Evolutionary conservation across 2,888 invertebrate species (phyloP), one percentile per base, ranked within the genome.

Genomic region (Smittia sp.): DNA sequence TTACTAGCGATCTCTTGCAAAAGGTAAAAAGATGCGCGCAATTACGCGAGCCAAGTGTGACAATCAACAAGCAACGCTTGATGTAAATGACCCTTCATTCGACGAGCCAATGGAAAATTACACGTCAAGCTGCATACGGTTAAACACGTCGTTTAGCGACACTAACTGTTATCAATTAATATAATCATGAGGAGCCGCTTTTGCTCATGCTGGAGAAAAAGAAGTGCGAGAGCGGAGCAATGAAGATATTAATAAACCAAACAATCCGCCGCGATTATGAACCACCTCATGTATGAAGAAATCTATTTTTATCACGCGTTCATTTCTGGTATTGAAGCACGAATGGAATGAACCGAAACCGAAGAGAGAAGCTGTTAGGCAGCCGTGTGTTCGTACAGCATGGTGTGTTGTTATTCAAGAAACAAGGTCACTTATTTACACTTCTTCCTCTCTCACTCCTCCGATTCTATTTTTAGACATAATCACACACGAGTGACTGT

Each of bases 341-440:
- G 22, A 58, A 58, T 58, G 58, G 22, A 22, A 15, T 58, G 24
- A 20, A 24, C 58, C n/a, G 18, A 15, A 13, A 58, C 15, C 24
- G 58, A 22, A 15, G 58, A 58, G 13, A 63, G 24, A 25, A 27
- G 25, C 20, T 15, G 63, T 22, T 25, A 63, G 18, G 22, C 7
- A 13, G 25, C 22, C 27, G 25, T 63, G 63, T 63, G 63, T n/a
- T n/a, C n/a, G n/a, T 13, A 22, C 25, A 9, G 25, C 63, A 63
- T 63, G 27, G 27, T 46, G 18, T 46, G 18, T 67, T 39, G 20
- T 67, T 67, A 41, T 73, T 65, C 73, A 73, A 54, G 65, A 73
- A 73, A 73, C 73, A 73, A 73, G 73, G 73, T 65, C 73, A 73
- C 65, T 73, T 73, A 63, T 73, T 73, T 73, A 73, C 73, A 65